Evolutionary conservation across 2,797 vertebrate species (phyloP).

Genomic region (Acrocephalus scirpaceus): DNA sequence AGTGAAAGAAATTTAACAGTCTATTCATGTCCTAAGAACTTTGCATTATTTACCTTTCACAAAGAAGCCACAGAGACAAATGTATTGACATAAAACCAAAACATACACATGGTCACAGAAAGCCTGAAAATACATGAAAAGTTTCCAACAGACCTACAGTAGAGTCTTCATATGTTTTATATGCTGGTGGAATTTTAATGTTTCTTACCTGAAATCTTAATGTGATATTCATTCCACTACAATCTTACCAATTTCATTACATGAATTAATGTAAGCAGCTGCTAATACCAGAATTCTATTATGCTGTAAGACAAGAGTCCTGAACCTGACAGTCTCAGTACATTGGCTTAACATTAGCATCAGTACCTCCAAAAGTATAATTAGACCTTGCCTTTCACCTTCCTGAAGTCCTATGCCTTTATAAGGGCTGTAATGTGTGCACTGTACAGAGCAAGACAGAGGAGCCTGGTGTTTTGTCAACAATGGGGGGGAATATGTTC

Average conservation of each 20-base stretch:
- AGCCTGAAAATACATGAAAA: neutral
- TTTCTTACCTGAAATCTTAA: neutral
- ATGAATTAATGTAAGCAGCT: neutral
- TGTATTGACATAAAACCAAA: neutral
- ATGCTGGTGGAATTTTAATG: neutral
- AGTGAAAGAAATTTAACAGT: neutral
- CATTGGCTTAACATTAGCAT: neutral
- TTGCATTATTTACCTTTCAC: neutral
- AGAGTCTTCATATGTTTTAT: neutral
- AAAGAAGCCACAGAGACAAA: neutral
- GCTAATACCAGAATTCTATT: neutral
- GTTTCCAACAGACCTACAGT: fast-evolving
- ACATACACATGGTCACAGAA: fast-evolving
- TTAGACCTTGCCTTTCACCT: neutral
- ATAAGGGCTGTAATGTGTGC: neutral
- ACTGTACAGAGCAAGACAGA: neutral
- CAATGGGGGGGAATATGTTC: neutral
- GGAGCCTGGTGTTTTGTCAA: neutral
- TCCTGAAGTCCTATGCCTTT: neutral
- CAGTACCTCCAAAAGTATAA: neutral
- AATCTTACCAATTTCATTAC: neutral
- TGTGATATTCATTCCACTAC: neutral
- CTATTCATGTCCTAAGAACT: neutral
- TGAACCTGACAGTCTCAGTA: neutral
- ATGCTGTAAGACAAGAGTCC: neutral